Evolutionary conservation across 2,888 invertebrate genomes (phyloP).

Genomic region (Leuctra nigra): DNA sequence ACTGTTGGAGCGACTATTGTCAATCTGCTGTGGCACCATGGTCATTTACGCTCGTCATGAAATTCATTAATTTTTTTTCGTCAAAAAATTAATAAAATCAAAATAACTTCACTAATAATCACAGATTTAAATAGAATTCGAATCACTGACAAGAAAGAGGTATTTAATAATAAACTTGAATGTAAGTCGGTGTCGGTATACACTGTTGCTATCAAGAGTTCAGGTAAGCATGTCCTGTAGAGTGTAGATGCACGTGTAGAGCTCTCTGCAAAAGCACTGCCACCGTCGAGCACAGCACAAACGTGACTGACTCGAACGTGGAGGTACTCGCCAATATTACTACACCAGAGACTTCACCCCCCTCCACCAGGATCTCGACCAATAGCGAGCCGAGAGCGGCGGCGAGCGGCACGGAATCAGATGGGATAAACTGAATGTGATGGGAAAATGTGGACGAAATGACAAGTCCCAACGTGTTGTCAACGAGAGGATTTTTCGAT

Average conservation of each 20-base stretch:
- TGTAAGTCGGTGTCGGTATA: no score
- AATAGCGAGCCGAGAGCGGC: not conserved
- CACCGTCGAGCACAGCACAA: not conserved
- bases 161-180: constrained; percentile 1
- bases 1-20: constrained; percentile 50
- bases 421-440: no score
- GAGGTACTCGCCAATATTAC: constrained; percentile 2
- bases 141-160: not conserved
- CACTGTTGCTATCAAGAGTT: no score
- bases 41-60: constrained; percentile 35
- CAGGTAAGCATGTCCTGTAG: not conserved
- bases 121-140: not conserved
- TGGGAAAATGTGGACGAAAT: no score
- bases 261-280: no score
- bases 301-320: not conserved
- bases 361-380: not conserved
- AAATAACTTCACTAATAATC: not conserved
- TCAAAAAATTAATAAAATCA: constrained; percentile 13
- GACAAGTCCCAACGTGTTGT: constrained; percentile 1
- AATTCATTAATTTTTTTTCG: constrained; percentile 18
- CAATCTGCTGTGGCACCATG: constrained; percentile 71
- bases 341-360: not conserved
- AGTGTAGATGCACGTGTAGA: not conserved
- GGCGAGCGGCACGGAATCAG: no score
- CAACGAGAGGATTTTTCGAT: no score